Evolutionary conservation across 2,113 vertebrate genomes (phyloP), one percentile per base, ranked within the genome.

Genomic region (Charadrius vociferus): DNA sequence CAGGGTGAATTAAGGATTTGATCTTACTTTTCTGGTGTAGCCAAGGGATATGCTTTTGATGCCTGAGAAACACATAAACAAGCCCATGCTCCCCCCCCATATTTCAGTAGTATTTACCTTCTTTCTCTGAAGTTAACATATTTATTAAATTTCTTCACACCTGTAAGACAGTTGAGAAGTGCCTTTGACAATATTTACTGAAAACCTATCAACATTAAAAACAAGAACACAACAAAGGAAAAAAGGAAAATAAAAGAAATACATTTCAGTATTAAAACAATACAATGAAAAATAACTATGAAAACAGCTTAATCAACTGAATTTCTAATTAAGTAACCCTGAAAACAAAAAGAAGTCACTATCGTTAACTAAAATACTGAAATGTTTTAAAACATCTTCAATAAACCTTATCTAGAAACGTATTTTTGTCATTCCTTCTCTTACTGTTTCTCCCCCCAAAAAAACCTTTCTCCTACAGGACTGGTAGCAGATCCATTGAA

Each of bases 41-140:
- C 37, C 24, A 81, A 39, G 9, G 14, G 2, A 12, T 65, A 67
- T 39, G 34, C 14, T 90, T 90, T 49, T 71, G 36, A 71, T 63
- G 22, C 24, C 27, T 43, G 27, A 86, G 30, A 66, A 59, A 84
- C 37, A 66, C 8, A 81, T 41, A 81, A 63, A n/a, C 8, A 36
- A 71, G n/a, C n/a, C n/a, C n/a, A n/a, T n/a, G n/a, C 6, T 9
- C 15, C 32, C 1, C 16, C 2, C 4, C 24, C 1, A 0, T 56
- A 59, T 36, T 89, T 81, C 45, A 81, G 22, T 53, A 63, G 50
- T 30, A 58, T 49, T 90, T 86, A 67, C 36, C 10, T 85, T 41
- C 3, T 55, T 73, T 59, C 23, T 61, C 21, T 83, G 27, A 86
- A 83, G 14, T 63, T 81, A 68, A 68, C 65, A 30, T 77, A 59